Evolutionary conservation across 1,140 invertebrate genomes (phyloP).

Genomic region (Ceratoteleas bidentatus): DNA sequence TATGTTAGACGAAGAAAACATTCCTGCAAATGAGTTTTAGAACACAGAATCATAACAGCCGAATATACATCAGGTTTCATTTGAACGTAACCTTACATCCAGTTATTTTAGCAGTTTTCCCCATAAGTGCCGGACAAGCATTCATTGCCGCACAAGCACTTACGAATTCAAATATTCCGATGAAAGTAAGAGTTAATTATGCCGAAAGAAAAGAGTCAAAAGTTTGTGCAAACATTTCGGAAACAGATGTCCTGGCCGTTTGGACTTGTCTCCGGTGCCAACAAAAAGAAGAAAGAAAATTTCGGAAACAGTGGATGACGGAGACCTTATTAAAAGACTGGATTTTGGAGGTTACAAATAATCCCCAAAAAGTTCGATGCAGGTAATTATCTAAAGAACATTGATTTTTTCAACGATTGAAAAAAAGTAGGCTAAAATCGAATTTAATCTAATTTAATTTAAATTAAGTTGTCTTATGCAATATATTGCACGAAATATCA

Average conservation of each 20-base stretch:
- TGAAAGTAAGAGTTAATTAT: not conserved
- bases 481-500: too few species aligned
- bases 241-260: too few species aligned
- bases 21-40: too few species aligned
- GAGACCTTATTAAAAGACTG: not conserved
- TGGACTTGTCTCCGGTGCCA: too few species aligned
- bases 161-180: not conserved
- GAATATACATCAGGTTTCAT: too few species aligned
- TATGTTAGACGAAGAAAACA: too few species aligned
- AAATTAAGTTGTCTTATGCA: too few species aligned
- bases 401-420: not conserved
- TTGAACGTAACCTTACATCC: too few species aligned
- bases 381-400: not conserved
- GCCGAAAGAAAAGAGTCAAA: not conserved
- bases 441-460: too few species aligned
- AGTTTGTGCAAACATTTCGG: not conserved
- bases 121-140: not conserved
- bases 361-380: not conserved
- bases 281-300: too few species aligned
- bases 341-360: conserved; percentile 2
- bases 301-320: not conserved
- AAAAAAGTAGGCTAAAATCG: too few species aligned
- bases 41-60: too few species aligned
- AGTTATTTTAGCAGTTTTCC: not conserved
- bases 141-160: not conserved